These are phyloP conservation scores for Pitta sordida DNA, from an alignment of 2,113 vertebrate species.

Conservation along the genomic window DNA sequence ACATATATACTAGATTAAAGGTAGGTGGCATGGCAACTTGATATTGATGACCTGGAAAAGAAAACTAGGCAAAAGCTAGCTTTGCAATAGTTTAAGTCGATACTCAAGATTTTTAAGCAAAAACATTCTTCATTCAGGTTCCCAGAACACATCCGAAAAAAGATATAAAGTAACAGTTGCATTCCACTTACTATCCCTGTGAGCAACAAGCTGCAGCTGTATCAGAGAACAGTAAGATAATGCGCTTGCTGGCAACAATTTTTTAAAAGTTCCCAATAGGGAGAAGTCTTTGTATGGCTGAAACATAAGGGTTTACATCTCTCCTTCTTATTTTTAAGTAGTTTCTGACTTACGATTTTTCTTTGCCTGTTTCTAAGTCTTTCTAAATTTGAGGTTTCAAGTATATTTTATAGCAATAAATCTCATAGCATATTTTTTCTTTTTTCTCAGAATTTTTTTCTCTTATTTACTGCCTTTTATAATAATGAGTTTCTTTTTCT, in stretches of 20 bases:
- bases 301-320: neutral
- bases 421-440: neutral
- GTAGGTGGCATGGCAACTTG: neutral
- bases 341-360: neutral
- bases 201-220: neutral
- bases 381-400: neutral
- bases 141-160: neutral
- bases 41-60: neutral
- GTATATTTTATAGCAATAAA: neutral
- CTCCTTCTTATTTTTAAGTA: neutral
- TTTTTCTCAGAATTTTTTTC: neutral
- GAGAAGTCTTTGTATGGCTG: neutral
- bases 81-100: neutral
- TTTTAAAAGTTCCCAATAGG: neutral
- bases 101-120: neutral
- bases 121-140: neutral
- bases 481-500: neutral
- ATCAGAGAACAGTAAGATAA: neutral
- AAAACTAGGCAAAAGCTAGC: neutral
- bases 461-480: neutral
- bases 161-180: neutral
- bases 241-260: neutral
- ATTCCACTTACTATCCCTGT: neutral
- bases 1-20: neutral
- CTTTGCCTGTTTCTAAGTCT: neutral